Base-by-base conservation (phyloP, 2,113 vertebrate genomes). In the Saccopteryx bilineata region DNA sequence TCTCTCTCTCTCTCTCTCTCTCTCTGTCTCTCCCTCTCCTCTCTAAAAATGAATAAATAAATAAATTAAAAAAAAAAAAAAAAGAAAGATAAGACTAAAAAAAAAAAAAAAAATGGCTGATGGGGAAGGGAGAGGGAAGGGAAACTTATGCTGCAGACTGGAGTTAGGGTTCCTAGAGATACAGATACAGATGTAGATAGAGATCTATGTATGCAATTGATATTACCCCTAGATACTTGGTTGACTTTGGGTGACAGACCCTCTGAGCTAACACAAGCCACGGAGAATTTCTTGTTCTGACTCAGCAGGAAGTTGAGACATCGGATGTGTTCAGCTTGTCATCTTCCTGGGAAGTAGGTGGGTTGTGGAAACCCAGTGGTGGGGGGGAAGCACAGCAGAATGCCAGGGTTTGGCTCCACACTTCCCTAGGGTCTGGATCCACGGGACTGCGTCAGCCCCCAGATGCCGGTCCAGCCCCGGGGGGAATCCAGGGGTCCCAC, bases 281-380 rank as follows among this genome's bases (percentile, higher is more conserved):
- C 5, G 9, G 87, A n/a, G 56, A 71, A 58, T 86, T 91, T 91
- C 76, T 81, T 14, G 11, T 33, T 90, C 5, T 52, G 91, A 23
- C 83, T 87, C 39, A 74, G 68, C 60, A 87, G 90, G 90, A 96
- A 86, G 89, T 50, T 91, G 92, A 86, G 48, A 71, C 50, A 78
- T 0, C 8, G 14, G 12, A 24, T 60, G 11, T 2, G 1, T 65
- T 75, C n/a, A 19, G 52, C 23, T 71, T 65, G 9, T 75, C 21
- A 9, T 24, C 31, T 2, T 5, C 39, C 21, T 11, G 9, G 23
- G 61, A 75, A 46, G 56, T 31, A 61, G 56, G 28, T 26, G n/a
- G 63, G 12, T 21, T 5, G 4, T 61, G 74, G 76, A 39, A 39
- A 31, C 9, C 31, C 46, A 0, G 65, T 13, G 24, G 69, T 23